Percentiles rank a stretch among this genome's conserved stretches.
These are phyloP conservation scores for Galbula dea DNA, from an alignment of 2,113 vertebrate genomes.

Conservation along the genomic window DNA sequence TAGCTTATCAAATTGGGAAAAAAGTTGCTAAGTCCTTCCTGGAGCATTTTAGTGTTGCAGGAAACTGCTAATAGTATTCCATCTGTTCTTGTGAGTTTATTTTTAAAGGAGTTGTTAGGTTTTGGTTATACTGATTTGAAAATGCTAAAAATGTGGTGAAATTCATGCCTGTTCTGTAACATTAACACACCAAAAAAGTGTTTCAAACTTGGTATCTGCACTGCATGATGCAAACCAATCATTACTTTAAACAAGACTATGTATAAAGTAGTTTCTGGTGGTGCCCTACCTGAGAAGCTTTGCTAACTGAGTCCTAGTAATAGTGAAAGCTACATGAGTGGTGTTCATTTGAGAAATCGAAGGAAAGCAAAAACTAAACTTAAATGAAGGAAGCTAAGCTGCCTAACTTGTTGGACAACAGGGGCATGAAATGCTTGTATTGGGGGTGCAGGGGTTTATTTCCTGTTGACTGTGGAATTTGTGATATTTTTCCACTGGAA, in stretches of 20 bases:
- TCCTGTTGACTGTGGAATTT: not conserved
- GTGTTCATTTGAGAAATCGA: not conserved
- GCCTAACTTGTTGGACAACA: not conserved
- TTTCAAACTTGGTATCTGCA: not conserved
- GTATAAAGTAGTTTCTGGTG: not conserved
- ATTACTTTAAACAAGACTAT: not conserved
- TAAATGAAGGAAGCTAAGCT: not conserved
- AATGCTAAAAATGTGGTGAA: not conserved
- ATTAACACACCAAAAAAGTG: not conserved
- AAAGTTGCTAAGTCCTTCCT: not conserved
- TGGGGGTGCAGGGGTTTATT: not conserved
- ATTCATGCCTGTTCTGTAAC: not conserved
- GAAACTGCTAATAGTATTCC: not conserved
- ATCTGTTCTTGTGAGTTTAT: not conserved
- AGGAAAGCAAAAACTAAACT: not conserved
- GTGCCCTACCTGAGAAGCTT: not conserved
- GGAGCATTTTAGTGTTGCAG: not conserved
- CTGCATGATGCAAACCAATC: not conserved
- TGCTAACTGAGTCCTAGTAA: not conserved
- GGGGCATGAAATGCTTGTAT: rapidly evolving
- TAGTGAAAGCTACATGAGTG: not conserved
- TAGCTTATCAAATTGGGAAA: not conserved
- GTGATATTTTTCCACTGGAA: not conserved
- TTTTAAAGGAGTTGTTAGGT: not conserved
- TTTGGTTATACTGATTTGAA: not conserved